phyloP scores from a whole-genome alignment of 2,888 invertebrate species.

The Prosapia bicincta region DNA sequence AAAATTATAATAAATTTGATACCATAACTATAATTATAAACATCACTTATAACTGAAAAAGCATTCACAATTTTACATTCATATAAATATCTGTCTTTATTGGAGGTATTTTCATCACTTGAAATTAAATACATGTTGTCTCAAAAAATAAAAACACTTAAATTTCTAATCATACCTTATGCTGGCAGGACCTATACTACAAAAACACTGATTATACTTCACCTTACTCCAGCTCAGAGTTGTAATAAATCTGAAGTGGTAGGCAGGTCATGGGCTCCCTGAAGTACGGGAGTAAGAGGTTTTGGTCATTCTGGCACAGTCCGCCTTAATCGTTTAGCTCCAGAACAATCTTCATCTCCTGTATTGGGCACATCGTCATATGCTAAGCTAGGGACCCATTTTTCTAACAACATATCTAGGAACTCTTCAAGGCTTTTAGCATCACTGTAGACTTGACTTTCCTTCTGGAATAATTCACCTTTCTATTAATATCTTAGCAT shows the following conservation, averaged over 20 bases:
- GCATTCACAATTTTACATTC: not conserved
- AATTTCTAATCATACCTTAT: not conserved
- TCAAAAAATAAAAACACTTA: not conserved
- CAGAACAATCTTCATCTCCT: not conserved
- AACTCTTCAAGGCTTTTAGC: conserved; percentile 80
- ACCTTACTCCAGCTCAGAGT: conserved; percentile 6
- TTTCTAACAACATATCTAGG: conserved; percentile 75
- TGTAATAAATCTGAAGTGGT: conserved; percentile 20
- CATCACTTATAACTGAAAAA: not conserved
- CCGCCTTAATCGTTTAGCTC: conserved; percentile 8
- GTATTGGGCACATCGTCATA: conserved; percentile 47
- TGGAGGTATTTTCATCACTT: not conserved
- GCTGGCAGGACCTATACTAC: not conserved
- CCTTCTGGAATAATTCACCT: no score
- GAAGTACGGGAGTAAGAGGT: conserved; percentile 23
- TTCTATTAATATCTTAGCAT: no score
- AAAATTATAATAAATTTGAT: not conserved
- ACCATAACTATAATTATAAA: not conserved
- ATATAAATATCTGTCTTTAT: not conserved
- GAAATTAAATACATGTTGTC: not conserved
- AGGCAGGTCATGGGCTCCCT: conserved; percentile 19
- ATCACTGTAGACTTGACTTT: conserved; percentile 71
- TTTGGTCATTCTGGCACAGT: conserved; percentile 24
- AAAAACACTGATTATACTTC: not conserved
- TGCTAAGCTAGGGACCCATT: conserved; percentile 69